Percentiles rank a stretch among this genome's conserved stretches.
These are phyloP conservation scores for Theonella swinhoei DNA, from an alignment of 37 sponge, comb jelly and placozoan species.

Conservation along the genomic window DNA sequence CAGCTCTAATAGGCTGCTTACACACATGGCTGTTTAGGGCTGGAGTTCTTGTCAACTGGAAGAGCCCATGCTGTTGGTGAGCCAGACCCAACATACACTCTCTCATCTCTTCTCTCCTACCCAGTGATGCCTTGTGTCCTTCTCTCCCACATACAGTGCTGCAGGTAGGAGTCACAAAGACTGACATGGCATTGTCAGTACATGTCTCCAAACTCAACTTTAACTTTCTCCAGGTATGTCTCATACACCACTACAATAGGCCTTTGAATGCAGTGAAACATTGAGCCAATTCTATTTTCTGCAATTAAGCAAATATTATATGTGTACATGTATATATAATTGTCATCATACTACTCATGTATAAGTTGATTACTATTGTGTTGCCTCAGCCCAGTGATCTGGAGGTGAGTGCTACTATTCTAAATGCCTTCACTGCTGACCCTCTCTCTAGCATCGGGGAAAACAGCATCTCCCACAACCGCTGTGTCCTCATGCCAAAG, in stretches of 20 bases:
- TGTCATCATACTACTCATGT: no score
- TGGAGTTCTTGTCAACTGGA: conserved; percentile 44
- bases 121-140: neutral
- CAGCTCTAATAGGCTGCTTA: neutral
- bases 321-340: no score
- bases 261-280: no score
- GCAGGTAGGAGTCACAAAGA: conserved; percentile 34
- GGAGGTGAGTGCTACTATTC: conserved; percentile 12
- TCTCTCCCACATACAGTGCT: conserved; percentile 26
- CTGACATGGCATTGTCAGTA: conserved; percentile 44
- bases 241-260: no score
- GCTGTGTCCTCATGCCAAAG: conserved; percentile 76
- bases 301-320: no score
- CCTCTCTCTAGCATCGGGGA: conserved; percentile 27
- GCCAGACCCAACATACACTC: no score
- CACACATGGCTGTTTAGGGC: conserved; percentile 10
- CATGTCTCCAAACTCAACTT: conserved; percentile 22
- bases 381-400: conserved; percentile 63
- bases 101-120: neutral
- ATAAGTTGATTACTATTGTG: neutral
- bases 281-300: no score
- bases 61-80: conserved; percentile 52
- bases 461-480: conserved; percentile 44
- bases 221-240: conserved; percentile 33
- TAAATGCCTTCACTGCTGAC: conserved; percentile 32